A percentile compares a stretch with the other conserved stretches of the same genome.
Evolutionary conservation across 2,113 vertebrate species (phyloP).

Genomic region (Hypocryptadius cinnamomeus): DNA sequence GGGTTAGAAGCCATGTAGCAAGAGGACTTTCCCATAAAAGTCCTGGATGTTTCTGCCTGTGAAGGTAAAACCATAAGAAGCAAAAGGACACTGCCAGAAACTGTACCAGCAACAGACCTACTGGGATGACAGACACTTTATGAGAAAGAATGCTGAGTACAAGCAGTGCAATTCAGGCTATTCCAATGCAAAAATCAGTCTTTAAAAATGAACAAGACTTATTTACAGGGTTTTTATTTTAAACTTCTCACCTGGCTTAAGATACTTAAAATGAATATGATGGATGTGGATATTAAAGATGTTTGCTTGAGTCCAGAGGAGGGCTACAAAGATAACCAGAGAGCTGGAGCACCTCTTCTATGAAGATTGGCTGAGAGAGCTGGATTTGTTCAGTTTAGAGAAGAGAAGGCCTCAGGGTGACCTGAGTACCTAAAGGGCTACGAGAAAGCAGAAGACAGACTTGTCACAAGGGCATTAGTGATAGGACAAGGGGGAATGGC

Average conservation of each 20-base stretch:
- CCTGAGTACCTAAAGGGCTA: neutral
- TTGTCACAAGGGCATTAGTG: neutral
- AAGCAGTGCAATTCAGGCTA: neutral
- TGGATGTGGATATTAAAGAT: neutral
- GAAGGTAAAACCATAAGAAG: neutral
- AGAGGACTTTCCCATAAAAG: neutral
- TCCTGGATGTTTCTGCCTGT: neutral
- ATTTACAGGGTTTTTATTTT: neutral
- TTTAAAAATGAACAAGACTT: neutral
- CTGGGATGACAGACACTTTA: neutral
- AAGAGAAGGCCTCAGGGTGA: neutral
- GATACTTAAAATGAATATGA: neutral
- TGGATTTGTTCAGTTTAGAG: neutral
- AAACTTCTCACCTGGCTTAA: neutral
- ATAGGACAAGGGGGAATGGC: neutral
- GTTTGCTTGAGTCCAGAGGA: neutral
- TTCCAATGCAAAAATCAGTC: neutral
- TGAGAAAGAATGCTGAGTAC: neutral
- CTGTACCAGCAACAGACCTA: neutral
- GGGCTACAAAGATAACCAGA: neutral
- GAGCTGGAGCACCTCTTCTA: neutral
- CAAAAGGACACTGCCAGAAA: neutral
- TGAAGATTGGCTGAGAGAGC: neutral
- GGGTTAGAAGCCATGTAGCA: neutral
- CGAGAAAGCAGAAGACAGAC: neutral